phyloP scores from a whole-genome alignment of 1,140 invertebrate genomes.

The Cotesia glomerata region DNA sequence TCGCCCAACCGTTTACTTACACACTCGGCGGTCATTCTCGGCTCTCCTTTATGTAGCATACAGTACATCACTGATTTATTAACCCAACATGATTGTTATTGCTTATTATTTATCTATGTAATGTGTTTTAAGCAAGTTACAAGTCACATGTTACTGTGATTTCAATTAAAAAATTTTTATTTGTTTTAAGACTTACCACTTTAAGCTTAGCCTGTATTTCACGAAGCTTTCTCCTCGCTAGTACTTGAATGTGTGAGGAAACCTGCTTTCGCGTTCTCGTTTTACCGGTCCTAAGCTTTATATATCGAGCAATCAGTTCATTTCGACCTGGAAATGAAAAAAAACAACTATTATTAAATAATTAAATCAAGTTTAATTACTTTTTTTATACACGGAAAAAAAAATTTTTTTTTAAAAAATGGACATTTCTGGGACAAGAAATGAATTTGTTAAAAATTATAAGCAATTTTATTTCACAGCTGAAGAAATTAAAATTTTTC shows the following conservation, averaged over 20 bases:
- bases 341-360: not conserved
- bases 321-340: slow-evolving; percentile 85
- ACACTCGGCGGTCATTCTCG: too few species aligned
- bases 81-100: not conserved
- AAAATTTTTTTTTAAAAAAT: too few species aligned
- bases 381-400: too few species aligned
- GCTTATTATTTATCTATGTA: not conserved
- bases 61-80: not conserved
- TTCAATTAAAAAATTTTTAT: not conserved
- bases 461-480: too few species aligned
- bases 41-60: too few species aligned
- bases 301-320: slow-evolving; percentile 98
- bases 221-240: slow-evolving; percentile 94
- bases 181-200: slow-evolving; percentile 75
- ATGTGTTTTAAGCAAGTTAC: too few species aligned
- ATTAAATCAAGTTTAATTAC: too few species aligned
- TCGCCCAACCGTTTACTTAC: too few species aligned
- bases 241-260: slow-evolving; percentile 98
- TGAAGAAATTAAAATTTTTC: too few species aligned
- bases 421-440: too few species aligned
- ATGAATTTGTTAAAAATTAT: too few species aligned
- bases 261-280: slow-evolving; percentile 99
- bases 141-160: slow-evolving; percentile 32
- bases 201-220: slow-evolving; percentile 98
- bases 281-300: slow-evolving; percentile 98